Evolutionary conservation across 2,797 vertebrate genomes (phyloP), one percentile per base, ranked within the genome.

Genomic region (Babyrousa celebensis): DNA sequence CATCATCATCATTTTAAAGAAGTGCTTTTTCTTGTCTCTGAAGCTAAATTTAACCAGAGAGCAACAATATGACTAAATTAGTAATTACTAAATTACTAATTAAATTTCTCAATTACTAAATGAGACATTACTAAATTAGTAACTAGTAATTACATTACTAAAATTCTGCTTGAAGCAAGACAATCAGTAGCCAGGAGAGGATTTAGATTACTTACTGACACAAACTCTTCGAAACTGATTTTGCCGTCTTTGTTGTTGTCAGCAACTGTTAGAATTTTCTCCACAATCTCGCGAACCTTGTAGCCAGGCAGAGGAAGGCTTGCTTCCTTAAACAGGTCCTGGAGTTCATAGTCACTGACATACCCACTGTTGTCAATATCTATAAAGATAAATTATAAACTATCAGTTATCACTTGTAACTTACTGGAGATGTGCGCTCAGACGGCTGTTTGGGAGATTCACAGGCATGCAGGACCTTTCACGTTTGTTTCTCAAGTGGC

Each of bases 141-240:
- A 48, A 48, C 6, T 48, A 48, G 43, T 48, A 48, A 48, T 48
- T 48, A 48, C 6, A 54, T 75, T 75, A 71, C 15, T 54, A n/a
- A 94, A 71, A 82, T 29, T 58, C 75, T 79, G 27, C 83, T 93
- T 18, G 15, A 79, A 85, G 43, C 58, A 89, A 86, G 89, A 70
- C 5, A 6, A 67, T 43, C 27, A 89, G 62, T 27, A 84, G 43
- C 12, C 17, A 78, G 27, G 71, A 93, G 29, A 58, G 21, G 5
- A 94, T 67, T 70, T 0, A 0, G 17, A 17, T 87, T 85, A 98
- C 99, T 99, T 98, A 99, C 99, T 54, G 98, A 98, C 12, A 99
- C 99, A 98, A 99, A 99, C 94, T 99, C 99, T 96, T 99, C 99
- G 87, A 99, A 99, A 98, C 99, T 99, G 98, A 99, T 99, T 98